Base-by-base conservation (phyloP, 2,888 invertebrate species). In the Myathropa florea region DNA sequence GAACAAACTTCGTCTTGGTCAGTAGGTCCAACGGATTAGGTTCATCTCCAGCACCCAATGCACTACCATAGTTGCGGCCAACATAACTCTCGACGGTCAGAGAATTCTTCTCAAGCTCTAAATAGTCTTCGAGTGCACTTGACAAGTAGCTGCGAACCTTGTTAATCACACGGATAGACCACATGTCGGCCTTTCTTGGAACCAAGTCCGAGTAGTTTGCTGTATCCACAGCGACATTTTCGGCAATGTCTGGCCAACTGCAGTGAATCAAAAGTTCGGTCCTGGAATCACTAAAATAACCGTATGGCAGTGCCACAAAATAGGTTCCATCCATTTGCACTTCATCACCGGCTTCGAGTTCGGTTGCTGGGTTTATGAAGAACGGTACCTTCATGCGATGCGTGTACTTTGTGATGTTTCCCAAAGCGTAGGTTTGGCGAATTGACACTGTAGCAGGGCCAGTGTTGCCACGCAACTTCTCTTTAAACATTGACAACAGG, bases 151-250 rank as follows among this genome's bases (percentile, higher is more conserved):
- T 97, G 24, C 95, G 94, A 0, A 96, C 95, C 75, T 95, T 94
- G 91, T 94, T 94, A 9, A 95, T 93, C n/a, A 88, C 89, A 88
- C 95, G 94, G 14, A 95, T 93, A 0, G 95, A 95, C 98, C 98
- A 98, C 77, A 95, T 94, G 0, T 97, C 97, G 90, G 98, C 94
- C 64, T 94, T 94, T 61, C 95, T 92, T 1, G 98, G 97, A 91
- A 98, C 96, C 90, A 99, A 96, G 92, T 98, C 98, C 23, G 97
- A 96, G 92, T 97, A 97, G 88, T 95, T 95, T 89, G 97, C 96
- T 86, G 96, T 97, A 91, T 99, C 99, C 1, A 97, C 95, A 28
- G 98, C 95, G 80, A 97, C 95, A 91, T 96, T 96, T 92, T 98
- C 98, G 2, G 96, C 95, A 88, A 98, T 94, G 90, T 95, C 95